Base-by-base conservation (phyloP, 2,888 invertebrate species). In the Seira sanloemensis region DNA sequence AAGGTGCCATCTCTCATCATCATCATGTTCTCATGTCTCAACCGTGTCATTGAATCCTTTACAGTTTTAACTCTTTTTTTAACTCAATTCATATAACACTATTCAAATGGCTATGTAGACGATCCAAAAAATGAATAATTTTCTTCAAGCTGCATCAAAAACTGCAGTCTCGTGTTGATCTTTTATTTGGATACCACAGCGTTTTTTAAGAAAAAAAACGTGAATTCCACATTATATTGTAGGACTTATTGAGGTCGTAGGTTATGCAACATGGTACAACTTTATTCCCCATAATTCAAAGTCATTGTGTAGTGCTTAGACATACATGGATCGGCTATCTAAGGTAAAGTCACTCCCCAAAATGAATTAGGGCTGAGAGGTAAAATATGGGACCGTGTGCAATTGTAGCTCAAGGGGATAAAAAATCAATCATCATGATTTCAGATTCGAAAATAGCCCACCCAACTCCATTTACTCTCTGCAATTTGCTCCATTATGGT, bases 231-330 rank as follows among this genome's bases (percentile, higher is more conserved):
- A 37, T 7, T 37, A 12, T 12, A 12, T 4, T 37, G 37, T 7
- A 7, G 37, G 23, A 67, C 72, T 77, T 67, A 82, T 77, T 82
- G 82, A 77, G 82, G 82, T 82, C 82, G 58, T 54, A 77, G 77
- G 82, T 82, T 82, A 82, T 73, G 82, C 77, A 82, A 82, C 71
- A 58, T 9, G 77, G 71, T 82, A 71, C 76, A 82, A 71, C 82
- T 77, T 77, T 72, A 77, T 82, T 76, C 37, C 37, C 12, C 5
- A 37, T 12, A 37, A 37, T 37, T 4, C 12, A n/a, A n/a, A n/a
- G n/a, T n/a, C n/a, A n/a, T n/a, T n/a, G n/a, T n/a, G n/a, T n/a
- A n/a, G n/a, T n/a, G n/a, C n/a, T n/a, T n/a, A n/a, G n/a, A n/a
- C n/a, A n/a, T n/a, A n/a, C n/a, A n/a, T n/a, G n/a, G n/a, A n/a